These are phyloP conservation scores for Lepisosteus osseus DNA, from an alignment of 2,113 vertebrate species.

Conservation along the genomic window DNA sequence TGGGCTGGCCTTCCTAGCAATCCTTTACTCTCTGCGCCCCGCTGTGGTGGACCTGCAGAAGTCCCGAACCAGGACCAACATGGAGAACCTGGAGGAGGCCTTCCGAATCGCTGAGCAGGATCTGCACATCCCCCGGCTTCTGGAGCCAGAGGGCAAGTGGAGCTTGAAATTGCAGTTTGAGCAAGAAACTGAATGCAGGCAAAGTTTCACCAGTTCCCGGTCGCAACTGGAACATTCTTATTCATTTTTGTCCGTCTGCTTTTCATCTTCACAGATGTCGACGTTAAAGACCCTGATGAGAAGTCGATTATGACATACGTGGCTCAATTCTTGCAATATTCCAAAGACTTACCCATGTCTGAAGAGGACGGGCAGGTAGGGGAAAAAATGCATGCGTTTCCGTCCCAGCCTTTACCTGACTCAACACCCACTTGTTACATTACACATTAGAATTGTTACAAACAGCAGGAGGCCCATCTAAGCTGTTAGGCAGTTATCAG, in stretches of 20 bases:
- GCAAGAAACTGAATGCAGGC: not conserved
- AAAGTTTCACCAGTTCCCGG: too few relatives aligned
- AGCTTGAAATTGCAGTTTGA: not conserved
- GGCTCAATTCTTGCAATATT: slow-evolving; percentile 92
- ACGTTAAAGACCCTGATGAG: slow-evolving; percentile 84
- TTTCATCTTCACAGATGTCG: slow-evolving; percentile 76
- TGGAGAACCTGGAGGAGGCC: slow-evolving; percentile 87
- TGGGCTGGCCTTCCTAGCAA: slow-evolving; percentile 83
- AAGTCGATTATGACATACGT: slow-evolving; percentile 98
- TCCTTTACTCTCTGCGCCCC: slow-evolving; percentile 79
- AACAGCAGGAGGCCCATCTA: too few relatives aligned
- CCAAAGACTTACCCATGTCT: slow-evolving; percentile 58
- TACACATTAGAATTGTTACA: too few relatives aligned
- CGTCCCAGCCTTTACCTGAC: too few relatives aligned
- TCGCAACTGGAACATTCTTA: too few relatives aligned
- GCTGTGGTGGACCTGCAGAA: slow-evolving; percentile 78
- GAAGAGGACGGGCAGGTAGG: slow-evolving; percentile 72
- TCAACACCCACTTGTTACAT: too few relatives aligned
- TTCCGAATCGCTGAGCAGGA: slow-evolving; percentile 82
- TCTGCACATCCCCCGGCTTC: slow-evolving; percentile 79
- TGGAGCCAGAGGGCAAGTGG: slow-evolving; percentile 83
- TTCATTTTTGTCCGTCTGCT: not conserved
- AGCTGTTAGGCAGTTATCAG: too few relatives aligned
- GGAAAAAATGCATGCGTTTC: too few relatives aligned
- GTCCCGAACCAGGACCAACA: slow-evolving; percentile 75